Evolutionary conservation across 1,140 invertebrate genomes (phyloP).

Genomic region (Glossosoma conforme): DNA sequence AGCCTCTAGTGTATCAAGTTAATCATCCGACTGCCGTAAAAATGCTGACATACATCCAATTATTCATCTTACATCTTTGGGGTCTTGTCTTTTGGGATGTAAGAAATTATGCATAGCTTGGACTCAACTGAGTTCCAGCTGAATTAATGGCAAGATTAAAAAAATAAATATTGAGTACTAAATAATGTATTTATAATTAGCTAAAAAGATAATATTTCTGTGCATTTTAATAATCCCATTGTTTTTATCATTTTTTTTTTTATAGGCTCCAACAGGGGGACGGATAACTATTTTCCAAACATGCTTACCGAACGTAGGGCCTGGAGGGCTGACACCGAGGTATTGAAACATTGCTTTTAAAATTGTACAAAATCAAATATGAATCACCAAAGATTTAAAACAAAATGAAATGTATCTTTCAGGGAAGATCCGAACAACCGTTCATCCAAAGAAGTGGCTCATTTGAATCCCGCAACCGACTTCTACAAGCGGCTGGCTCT

Average conservation of each 20-base stretch:
- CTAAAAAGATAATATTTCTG: too few relatives aligned
- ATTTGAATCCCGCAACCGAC: conserved; percentile 92
- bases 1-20: too few relatives aligned
- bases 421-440: conserved; percentile 84
- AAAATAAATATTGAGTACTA: too few relatives aligned
- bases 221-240: too few relatives aligned
- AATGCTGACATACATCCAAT: too few relatives aligned
- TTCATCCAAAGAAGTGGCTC: conserved; percentile 71
- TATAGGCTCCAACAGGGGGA: conserved; percentile 85
- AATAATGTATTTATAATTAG: too few relatives aligned
- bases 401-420: conserved; percentile 24
- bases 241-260: conserved; percentile 18
- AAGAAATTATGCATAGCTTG: too few relatives aligned
- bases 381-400: neutral
- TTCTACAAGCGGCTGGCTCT: conserved; percentile 97
- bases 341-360: conserved; percentile 25
- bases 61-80: too few relatives aligned
- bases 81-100: too few relatives aligned
- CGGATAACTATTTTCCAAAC: conserved; percentile 92
- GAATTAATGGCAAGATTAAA: too few relatives aligned
- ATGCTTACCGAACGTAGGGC: conserved; percentile 85
- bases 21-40: too few relatives aligned
- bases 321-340: conserved; percentile 76
- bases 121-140: too few relatives aligned
- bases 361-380: conserved; percentile 1